Percentiles rank a stretch among this genome's conserved stretches.
Evolutionary conservation across 2,888 invertebrate genomes (phyloP).

Genomic region (Pemphredon lugubris): DNA sequence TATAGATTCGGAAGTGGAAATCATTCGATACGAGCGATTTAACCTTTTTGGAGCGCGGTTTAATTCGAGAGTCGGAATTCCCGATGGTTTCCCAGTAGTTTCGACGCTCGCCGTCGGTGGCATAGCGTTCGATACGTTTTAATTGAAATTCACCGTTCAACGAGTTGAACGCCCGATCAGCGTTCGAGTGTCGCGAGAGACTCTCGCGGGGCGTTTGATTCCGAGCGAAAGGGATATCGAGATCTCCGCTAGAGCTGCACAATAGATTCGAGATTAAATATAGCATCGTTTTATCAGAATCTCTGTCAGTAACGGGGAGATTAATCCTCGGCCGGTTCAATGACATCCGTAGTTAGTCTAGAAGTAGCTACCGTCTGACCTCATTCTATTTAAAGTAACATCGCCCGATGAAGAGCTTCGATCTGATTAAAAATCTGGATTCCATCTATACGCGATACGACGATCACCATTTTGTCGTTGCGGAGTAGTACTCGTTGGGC

Average conservation of each 20-base stretch:
- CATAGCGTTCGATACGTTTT: too few relatives aligned
- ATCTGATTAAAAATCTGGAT: constrained; percentile 48
- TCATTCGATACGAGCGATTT: too few relatives aligned
- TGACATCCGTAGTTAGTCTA: constrained; percentile 62
- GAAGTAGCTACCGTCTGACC: constrained; percentile 66
- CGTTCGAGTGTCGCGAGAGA: neutral
- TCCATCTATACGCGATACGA: constrained; percentile 2
- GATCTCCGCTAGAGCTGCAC: constrained; percentile 8
- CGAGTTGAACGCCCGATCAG: neutral
- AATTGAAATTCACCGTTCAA: too few relatives aligned
- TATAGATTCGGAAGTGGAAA: too few relatives aligned
- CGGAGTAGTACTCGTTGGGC: too few relatives aligned
- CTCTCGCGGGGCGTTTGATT: neutral
- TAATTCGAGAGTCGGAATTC: too few relatives aligned
- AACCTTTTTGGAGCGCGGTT: too few relatives aligned
- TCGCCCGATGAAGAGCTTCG: constrained; percentile 45
- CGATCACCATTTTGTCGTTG: neutral
- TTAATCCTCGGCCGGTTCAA: constrained; percentile 61
- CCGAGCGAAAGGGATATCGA: constrained; percentile 12
- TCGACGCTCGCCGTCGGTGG: too few relatives aligned
- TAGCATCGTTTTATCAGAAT: constrained; percentile 50
- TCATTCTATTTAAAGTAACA: constrained; percentile 62
- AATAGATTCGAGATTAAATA: constrained; percentile 46
- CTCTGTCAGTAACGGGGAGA: constrained; percentile 47
- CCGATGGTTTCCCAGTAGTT: too few relatives aligned